Base-by-base conservation (phyloP, 2,888 invertebrate species). In the Alloscopus bannaensis region DNA sequence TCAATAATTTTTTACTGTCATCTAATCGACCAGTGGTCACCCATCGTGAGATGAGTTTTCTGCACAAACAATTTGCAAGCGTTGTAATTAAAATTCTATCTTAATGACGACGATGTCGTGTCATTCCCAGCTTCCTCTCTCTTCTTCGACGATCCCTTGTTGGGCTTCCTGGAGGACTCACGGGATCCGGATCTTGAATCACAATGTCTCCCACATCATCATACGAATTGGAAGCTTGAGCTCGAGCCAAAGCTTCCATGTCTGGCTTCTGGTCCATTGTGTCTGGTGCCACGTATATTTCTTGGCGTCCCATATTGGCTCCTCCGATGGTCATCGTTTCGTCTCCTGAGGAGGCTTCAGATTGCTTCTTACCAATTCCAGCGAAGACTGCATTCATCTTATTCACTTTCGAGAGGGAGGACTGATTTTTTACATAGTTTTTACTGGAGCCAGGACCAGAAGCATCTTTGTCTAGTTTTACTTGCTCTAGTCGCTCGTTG, bases 241-340 rank as follows among this genome's bases (percentile, higher is more conserved):
- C 3, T n/a, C 2, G 8, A 22, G 4, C 16, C 20, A 18, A 2
- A 22, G 20, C 52, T 24, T 4, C 24, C 22, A 42, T 22, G 16
- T 16, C 29, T 2, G 24, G 4, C 29, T 20, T n/a, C 6, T 11
- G 28, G 16, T 50, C 59, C 65, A 45, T 47, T 1, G 31, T 20
- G 16, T 78, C 78, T 36, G 36, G 71, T 3, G 59, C 70, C 4
- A 71, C 6, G 20, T 28, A 78, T 20, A 71, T 65, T 26, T 78
- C 78, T 24, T 71, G 18, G 1, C 78, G 71, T 3, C 70, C 59
- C 22, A 71, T 6, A 22, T 45, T 64, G 16, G 65, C 65, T 20
- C 31, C 78, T 16, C 78, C 70, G 18, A 59, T 22, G 2, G 70
- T 71, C 71, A 70, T 70, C n/a, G n/a, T n/a, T 28, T 70, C 59